These are phyloP conservation scores for Elanoides forficatus DNA, from an alignment of 2,113 vertebrate species.

Conservation along the genomic window DNA sequence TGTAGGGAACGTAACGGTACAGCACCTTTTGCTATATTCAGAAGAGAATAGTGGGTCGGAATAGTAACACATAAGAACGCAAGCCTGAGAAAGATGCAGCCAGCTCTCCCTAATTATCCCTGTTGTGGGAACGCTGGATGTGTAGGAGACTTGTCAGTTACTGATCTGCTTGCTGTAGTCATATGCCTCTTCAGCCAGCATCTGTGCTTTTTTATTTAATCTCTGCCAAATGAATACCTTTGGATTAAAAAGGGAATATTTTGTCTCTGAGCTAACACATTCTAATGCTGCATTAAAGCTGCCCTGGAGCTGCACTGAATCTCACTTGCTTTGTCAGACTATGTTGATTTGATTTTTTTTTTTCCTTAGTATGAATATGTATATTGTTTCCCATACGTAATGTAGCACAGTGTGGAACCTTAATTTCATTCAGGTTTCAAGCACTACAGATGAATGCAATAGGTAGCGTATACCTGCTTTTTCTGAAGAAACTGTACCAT, in stretches of 20 bases:
- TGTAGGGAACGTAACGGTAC: neutral
- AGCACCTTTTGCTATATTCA: neutral
- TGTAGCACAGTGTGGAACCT: slow-evolving; percentile 74
- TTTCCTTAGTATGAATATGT: slow-evolving; percentile 45
- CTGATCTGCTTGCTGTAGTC: slow-evolving; percentile 73
- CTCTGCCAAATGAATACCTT: slow-evolving; percentile 70
- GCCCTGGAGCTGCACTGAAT: slow-evolving; percentile 75
- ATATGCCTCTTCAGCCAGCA: slow-evolving; percentile 73
- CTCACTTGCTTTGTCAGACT: slow-evolving; percentile 66
- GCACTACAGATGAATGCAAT: slow-evolving; percentile 75
- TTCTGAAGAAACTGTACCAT: slow-evolving; percentile 70
- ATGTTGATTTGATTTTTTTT: slow-evolving; percentile 15
- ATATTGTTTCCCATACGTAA: slow-evolving; percentile 65
- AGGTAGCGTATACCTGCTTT: slow-evolving; percentile 70
- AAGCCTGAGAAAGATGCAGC: slow-evolving; percentile 1
- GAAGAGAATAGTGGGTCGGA: neutral
- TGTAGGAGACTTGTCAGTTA: slow-evolving; percentile 38
- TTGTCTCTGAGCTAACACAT: slow-evolving; percentile 66
- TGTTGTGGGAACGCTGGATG: neutral
- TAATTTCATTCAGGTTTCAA: slow-evolving; percentile 70
- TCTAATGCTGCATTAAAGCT: slow-evolving; percentile 75
- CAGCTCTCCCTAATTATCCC: neutral
- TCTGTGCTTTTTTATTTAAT: slow-evolving; percentile 73
- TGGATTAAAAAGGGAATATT: slow-evolving; percentile 67
- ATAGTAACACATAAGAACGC: neutral